Conservation (phyloP, 2,113 vertebrate species). For the Lutjanus erythropterus region DNA sequence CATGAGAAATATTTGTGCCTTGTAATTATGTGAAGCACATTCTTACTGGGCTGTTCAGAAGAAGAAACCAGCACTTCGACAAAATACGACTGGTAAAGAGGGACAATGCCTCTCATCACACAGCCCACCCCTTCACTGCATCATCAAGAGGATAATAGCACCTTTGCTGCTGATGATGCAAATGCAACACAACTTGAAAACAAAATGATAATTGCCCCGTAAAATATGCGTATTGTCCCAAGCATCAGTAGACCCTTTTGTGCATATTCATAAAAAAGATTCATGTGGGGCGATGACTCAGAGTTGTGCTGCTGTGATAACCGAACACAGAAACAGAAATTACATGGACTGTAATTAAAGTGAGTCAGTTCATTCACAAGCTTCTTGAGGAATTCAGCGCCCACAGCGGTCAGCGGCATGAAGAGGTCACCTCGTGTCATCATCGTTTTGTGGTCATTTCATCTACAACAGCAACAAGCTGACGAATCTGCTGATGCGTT, state of each 20-base stretch:
- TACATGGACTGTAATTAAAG: conserved; percentile 20
- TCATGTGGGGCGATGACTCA: neutral
- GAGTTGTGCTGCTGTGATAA: neutral
- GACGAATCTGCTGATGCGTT: conserved; percentile 5
- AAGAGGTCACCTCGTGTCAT: conserved; percentile 5
- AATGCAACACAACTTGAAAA: conserved; percentile 34
- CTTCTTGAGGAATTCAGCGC: neutral
- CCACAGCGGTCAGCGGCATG: neutral
- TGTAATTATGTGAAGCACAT: conserved; percentile 33
- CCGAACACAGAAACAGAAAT: neutral
- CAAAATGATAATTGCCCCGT: conserved; percentile 38
- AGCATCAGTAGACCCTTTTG: conserved; percentile 12
- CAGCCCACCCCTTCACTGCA: conserved; percentile 28
- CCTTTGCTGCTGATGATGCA: conserved; percentile 30
- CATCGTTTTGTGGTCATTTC: conserved; percentile 1
- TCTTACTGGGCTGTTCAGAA: conserved; percentile 19
- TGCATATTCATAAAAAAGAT: conserved; percentile 22
- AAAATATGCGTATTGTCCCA: neutral
- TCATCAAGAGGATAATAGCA: conserved; percentile 42
- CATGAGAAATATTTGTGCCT: conserved; percentile 12
- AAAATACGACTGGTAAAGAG: conserved; percentile 22
- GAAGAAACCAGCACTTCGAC: conserved; percentile 24
- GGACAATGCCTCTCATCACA: conserved; percentile 41
- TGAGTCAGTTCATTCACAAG: neutral
- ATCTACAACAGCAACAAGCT: conserved; percentile 19